Conservation (phyloP, 2,888 invertebrate species). For the Agrochola lota region DNA sequence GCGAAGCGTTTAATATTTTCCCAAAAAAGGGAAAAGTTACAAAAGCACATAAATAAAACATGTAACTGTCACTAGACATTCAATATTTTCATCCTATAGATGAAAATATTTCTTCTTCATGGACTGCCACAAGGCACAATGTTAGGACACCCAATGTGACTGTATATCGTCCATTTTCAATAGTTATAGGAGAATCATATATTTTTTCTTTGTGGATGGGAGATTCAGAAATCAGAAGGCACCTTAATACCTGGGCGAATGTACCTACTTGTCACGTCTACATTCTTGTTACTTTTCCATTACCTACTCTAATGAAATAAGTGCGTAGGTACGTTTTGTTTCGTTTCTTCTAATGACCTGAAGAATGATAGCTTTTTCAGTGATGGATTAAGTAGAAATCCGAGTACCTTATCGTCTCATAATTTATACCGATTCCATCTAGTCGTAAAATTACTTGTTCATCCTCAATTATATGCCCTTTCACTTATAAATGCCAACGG, state of each 20-base stretch:
- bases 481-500: slow-evolving; percentile 54
- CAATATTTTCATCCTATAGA: too few species aligned
- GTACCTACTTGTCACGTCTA: not conserved
- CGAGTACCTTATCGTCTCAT: slow-evolving; percentile 7
- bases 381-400: not conserved
- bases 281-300: not conserved
- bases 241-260: not conserved
- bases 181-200: not conserved
- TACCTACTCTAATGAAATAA: not conserved
- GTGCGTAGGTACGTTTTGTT: not conserved
- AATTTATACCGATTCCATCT: slow-evolving; percentile 16
- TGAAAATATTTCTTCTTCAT: not conserved
- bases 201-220: not conserved
- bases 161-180: not conserved
- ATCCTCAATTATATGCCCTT: slow-evolving; percentile 48
- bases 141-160: not conserved
- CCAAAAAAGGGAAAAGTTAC: not conserved
- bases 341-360: not conserved
- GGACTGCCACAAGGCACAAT: not conserved
- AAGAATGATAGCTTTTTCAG: not conserved
- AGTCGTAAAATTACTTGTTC: slow-evolving; percentile 38
- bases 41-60: not conserved
- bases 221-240: not conserved
- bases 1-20: not conserved
- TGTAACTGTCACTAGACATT: not conserved